A percentile compares a stretch with the other conserved stretches of the same genome.
phyloP scores from a whole-genome alignment of 1,140 invertebrate genomes.

The Solenopsis invicta region DNA sequence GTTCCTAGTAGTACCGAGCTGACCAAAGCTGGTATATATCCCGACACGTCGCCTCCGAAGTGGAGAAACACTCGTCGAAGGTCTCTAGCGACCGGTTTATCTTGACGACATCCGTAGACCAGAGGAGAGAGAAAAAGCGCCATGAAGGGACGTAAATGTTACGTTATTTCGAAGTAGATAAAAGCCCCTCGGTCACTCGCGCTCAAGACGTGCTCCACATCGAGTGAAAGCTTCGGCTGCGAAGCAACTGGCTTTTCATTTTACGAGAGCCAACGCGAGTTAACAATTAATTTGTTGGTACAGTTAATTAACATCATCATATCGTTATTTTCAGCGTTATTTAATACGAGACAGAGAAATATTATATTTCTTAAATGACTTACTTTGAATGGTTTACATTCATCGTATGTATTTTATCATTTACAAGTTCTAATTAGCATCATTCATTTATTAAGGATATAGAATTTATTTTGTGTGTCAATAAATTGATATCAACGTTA shows the following conservation, averaged over 20 bases:
- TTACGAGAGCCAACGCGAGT: not conserved
- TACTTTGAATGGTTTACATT: conserved; percentile 1
- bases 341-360: not conserved
- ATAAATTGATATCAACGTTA: not conserved
- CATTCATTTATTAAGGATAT: not conserved
- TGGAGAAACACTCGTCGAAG: conserved; percentile 52
- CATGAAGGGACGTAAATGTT: conserved; percentile 59
- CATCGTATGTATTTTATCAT: not conserved
- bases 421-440: not conserved
- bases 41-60: conserved; percentile 64
- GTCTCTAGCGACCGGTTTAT: conserved; percentile 72
- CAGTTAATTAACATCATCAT: not conserved
- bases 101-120: conserved; percentile 62
- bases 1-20: conserved; percentile 34
- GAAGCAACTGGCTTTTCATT: conserved; percentile 28
- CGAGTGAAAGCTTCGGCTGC: conserved; percentile 1
- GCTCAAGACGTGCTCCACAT: conserved; percentile 30
- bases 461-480: not conserved
- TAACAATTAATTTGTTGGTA: conserved; percentile 54
- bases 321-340: not conserved
- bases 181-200: conserved; percentile 59
- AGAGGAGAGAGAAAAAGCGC: conserved; percentile 50
- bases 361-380: not conserved
- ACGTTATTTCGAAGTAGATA: conserved; percentile 72
- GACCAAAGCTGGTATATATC: conserved; percentile 54